These are phyloP conservation scores for Micronycteris hirsuta DNA, from an alignment of 2,113 vertebrate species.

Conservation along the genomic window DNA sequence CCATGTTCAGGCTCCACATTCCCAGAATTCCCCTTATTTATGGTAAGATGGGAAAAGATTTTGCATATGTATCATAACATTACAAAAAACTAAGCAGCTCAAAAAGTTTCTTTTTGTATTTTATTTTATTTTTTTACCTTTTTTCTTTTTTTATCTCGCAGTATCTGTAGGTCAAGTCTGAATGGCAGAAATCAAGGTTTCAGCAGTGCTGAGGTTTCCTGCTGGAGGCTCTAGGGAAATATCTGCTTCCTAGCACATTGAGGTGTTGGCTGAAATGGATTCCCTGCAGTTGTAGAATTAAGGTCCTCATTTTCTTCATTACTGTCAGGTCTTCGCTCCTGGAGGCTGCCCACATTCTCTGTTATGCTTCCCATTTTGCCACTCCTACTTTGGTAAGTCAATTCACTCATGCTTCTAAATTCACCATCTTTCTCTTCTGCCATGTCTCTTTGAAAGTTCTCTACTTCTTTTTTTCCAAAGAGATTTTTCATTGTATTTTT, in stretches of 20 bases:
- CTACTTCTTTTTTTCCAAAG: neutral
- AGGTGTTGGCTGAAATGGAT: neutral
- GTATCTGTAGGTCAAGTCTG: neutral
- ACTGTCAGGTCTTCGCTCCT: neutral
- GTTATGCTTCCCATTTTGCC: neutral
- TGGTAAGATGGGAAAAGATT: neutral
- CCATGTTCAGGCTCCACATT: neutral
- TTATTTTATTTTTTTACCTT: no score
- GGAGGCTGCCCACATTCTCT: neutral
- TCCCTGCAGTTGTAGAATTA: neutral
- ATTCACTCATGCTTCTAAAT: neutral
- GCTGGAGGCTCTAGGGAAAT: no score
- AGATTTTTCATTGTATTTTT: no score
- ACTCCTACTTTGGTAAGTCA: neutral
- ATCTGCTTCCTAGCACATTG: neutral
- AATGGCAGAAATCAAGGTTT: neutral
- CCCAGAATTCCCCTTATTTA: neutral
- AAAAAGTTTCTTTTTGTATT: no score
- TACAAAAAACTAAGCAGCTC: neutral
- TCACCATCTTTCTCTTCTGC: neutral
- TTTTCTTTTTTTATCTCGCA: neutral
- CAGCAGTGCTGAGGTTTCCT: neutral
- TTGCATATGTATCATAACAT: neutral
- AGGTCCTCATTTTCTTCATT: neutral
- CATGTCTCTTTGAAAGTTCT: neutral